Conservation (phyloP, 2,797 vertebrate species). For the Kryptolebias ocellatus region DNA sequence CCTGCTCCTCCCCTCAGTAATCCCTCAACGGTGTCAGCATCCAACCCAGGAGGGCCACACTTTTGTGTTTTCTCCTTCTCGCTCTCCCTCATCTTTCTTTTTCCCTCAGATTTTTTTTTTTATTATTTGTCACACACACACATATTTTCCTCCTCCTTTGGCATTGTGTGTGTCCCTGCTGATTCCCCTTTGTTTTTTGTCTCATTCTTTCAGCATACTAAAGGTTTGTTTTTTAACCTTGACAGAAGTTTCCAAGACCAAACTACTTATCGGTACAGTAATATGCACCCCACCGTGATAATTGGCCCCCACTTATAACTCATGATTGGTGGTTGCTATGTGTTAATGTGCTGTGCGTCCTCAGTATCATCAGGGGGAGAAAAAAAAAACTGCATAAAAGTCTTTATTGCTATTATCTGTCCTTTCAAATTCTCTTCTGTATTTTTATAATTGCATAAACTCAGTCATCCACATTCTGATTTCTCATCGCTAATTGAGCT, state of each 20-base stretch:
- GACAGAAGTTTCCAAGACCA: slow-evolving; percentile 55
- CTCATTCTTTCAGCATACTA: slow-evolving; percentile 38
- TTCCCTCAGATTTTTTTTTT: slow-evolving; percentile 18
- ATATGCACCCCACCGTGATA: slow-evolving; percentile 55
- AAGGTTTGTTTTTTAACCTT: slow-evolving; percentile 74
- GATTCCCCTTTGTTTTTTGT: slow-evolving; percentile 52
- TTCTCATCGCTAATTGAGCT: slow-evolving; percentile 48
- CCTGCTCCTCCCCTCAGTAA: slow-evolving; percentile 73
- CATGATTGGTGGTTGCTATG: slow-evolving; percentile 47
- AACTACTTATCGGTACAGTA: slow-evolving; percentile 49
- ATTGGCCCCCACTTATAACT: slow-evolving; percentile 61
- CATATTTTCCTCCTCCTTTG: slow-evolving; percentile 29
- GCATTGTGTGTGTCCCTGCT: slow-evolving; percentile 48
- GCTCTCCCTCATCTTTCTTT: slow-evolving; percentile 45
- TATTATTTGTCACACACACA: slow-evolving; percentile 9
- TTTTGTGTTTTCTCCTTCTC: slow-evolving; percentile 64
- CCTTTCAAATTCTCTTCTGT: slow-evolving; percentile 12
- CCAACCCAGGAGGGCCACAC: slow-evolving; percentile 75
- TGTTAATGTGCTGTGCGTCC: slow-evolving; percentile 41
- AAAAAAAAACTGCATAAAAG: slow-evolving; percentile 15
- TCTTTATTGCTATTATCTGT: slow-evolving; percentile 25
- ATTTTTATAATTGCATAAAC: slow-evolving; percentile 7
- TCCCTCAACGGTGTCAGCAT: slow-evolving; percentile 78
- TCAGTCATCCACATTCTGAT: slow-evolving; percentile 25
- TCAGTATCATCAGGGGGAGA: slow-evolving; percentile 13